Base-by-base conservation (phyloP, 2,113 vertebrate genomes). In the Tragulus kanchil region DNA sequence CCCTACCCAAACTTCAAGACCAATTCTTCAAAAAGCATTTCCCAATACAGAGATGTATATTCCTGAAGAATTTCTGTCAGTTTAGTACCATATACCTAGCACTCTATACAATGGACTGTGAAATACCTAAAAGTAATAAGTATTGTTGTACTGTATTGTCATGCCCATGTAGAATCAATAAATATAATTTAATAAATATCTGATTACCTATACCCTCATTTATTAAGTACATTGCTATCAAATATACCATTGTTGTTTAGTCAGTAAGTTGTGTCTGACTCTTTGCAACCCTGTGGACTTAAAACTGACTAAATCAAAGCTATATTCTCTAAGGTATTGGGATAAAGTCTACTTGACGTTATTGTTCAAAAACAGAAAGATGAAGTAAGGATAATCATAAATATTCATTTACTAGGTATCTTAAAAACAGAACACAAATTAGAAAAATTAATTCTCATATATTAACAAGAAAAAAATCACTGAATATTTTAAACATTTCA, bases 211-310 rank as follows among this genome's bases (percentile, higher is more conserved):
- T 50, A 62, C 1, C 28, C 28, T 79, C 28, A 9, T 78, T 81
- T 95, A 78, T 62, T 95, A 93, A 75, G 26, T n/a, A 48, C 62
- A 91, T 77, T 88, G 23, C n/a, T 92, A 85, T 67, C 89, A 94
- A 88, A 67, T 54, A 96, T 50, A 75, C 45, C 69, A 71, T 25
- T 71, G 42, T 73, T 71, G 42, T 73, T 71, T 45, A 45, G 36
- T 45, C 36, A 73, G 19, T 73, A 13, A 45, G 21, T 45, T 21
- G 1, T 73, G 69, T 45, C 69, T 45, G 69, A 73, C 69, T 73
- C 69, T 69, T 73, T 45, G 69, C 69, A 45, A 45, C 69, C 36
- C 69, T 45, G 25, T 45, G 69, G 5, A 73, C 69, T 45, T 21
- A 81, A 67, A 94, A 87, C 14, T 90, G 16, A 92, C 17, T 78